Percentiles rank a stretch among this genome's conserved stretches.
phyloP scores from a whole-genome alignment of 2,797 vertebrate species.

The Ibycter americanus region DNA sequence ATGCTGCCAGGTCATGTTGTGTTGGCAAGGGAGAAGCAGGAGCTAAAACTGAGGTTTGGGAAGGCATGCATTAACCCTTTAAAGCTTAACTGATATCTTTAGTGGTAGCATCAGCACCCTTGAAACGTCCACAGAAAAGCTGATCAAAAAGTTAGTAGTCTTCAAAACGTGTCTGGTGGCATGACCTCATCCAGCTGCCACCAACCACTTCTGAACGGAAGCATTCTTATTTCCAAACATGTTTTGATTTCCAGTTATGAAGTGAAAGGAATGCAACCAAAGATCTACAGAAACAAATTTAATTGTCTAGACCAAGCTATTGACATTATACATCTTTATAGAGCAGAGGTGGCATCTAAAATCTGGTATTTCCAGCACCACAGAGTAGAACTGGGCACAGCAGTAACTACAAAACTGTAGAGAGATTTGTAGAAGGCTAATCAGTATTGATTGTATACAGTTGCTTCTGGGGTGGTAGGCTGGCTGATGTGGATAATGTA shows the following conservation, averaged over 20 bases:
- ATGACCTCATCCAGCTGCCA: background rate
- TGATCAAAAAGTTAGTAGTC: background rate
- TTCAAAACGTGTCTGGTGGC: background rate
- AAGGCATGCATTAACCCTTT: background rate
- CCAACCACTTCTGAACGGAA: background rate
- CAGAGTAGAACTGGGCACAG: background rate
- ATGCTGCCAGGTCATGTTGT: background rate
- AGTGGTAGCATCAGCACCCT: background rate
- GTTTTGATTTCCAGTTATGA: background rate
- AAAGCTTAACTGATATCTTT: background rate
- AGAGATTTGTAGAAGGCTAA: too few relatives aligned
- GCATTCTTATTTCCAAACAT: background rate
- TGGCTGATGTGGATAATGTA: too few relatives aligned
- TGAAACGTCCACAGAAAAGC: background rate
- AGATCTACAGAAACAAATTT: background rate
- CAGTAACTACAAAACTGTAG: background rate
- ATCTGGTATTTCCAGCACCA: background rate
- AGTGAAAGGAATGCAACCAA: background rate
- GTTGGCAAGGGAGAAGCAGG: background rate
- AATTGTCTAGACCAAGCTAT: background rate
- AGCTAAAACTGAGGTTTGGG: background rate
- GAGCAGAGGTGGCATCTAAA: background rate
- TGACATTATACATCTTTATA: background rate
- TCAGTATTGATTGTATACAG: too few relatives aligned
- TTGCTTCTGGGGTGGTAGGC: too few relatives aligned